Percentiles rank a stretch among this genome's conserved stretches.
Conservation (phyloP, 2,113 vertebrate species). For the Aegotheles bennettii region DNA sequence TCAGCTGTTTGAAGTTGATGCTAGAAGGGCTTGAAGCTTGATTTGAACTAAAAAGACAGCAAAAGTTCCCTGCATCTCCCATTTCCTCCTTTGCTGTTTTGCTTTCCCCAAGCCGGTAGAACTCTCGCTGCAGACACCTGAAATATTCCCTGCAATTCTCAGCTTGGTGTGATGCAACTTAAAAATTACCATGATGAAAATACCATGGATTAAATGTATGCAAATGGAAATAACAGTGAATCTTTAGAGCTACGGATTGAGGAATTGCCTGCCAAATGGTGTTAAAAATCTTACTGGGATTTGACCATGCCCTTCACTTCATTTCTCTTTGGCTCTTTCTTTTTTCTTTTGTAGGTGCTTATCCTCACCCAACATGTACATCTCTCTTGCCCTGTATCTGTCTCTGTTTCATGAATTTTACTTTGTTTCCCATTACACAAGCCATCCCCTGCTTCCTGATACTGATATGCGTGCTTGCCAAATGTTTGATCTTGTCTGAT, state of each 20-base stretch:
- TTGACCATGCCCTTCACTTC: background rate
- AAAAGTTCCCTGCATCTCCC: accelerated
- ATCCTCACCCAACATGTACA: accelerated
- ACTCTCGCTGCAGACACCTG: background rate
- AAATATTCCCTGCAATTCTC: background rate
- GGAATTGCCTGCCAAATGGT: background rate
- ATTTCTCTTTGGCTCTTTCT: background rate
- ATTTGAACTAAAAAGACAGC: background rate
- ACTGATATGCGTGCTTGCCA: background rate
- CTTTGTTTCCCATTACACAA: background rate
- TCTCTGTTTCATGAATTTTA: background rate
- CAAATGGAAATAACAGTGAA: background rate
- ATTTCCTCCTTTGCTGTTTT: background rate
- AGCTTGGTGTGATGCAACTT: no score
- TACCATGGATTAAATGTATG: background rate
- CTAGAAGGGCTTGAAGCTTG: background rate
- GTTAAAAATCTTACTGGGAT: background rate
- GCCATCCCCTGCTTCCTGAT: background rate
- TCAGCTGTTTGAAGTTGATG: background rate
- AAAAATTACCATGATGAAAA: background rate
- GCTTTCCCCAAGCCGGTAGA: background rate
- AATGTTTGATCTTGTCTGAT: no score
- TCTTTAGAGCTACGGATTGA: background rate
- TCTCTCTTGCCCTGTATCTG: no score
- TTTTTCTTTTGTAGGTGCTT: background rate